Evolutionary conservation across 2,797 vertebrate genomes (phyloP).

Genomic region (Diglossa cyanea): DNA sequence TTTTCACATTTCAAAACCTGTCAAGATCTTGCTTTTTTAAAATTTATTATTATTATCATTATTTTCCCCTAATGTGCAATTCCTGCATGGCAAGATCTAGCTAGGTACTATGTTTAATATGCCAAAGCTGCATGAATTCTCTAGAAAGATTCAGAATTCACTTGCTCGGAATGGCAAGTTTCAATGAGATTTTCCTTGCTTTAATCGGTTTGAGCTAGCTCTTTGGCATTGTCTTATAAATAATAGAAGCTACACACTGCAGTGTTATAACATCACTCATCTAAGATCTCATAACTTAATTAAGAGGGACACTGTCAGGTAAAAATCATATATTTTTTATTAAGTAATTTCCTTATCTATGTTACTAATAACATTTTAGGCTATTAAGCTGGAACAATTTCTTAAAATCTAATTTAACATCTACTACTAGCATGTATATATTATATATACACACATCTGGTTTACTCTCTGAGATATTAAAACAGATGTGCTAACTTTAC

Average conservation of each 20-base stretch:
- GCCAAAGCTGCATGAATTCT: neutral
- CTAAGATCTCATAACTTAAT: slow-evolving; percentile 72
- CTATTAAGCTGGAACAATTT: slow-evolving; percentile 69
- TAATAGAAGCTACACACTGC: slow-evolving; percentile 66
- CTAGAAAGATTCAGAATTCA: slow-evolving; percentile 8
- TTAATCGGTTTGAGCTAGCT: slow-evolving; percentile 64
- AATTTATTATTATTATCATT: neutral
- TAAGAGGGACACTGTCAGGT: slow-evolving; percentile 70
- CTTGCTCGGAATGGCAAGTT: slow-evolving; percentile 12
- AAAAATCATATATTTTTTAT: slow-evolving; percentile 72
- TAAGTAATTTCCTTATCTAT: slow-evolving; percentile 74
- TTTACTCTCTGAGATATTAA: slow-evolving; percentile 56
- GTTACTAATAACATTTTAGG: slow-evolving; percentile 67
- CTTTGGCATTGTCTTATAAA: slow-evolving; percentile 69
- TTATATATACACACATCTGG: slow-evolving; percentile 61
- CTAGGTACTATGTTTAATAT: neutral
- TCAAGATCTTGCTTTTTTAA: neutral
- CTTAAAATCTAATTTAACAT: slow-evolving; percentile 69
- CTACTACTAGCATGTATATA: slow-evolving; percentile 30
- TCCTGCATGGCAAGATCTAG: neutral
- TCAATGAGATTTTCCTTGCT: slow-evolving; percentile 57
- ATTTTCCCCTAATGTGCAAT: neutral
- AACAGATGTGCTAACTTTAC: slow-evolving; percentile 56
- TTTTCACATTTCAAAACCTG: neutral
- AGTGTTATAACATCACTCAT: slow-evolving; percentile 70